Evolutionary conservation across 2,113 vertebrate genomes (phyloP).

Genomic region (Gavia stellata): DNA sequence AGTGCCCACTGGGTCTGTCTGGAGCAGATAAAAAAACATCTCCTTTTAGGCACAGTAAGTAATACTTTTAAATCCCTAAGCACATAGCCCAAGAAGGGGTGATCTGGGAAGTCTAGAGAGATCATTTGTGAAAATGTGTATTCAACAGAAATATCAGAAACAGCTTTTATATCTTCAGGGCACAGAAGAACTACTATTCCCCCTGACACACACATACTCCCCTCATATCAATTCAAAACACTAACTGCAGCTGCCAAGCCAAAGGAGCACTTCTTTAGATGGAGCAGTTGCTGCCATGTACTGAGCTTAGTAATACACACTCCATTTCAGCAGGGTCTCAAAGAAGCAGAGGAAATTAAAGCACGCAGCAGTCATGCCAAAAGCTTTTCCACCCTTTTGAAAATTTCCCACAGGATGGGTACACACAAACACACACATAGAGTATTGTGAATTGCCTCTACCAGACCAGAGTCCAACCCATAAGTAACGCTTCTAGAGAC

Average conservation of each 20-base stretch:
- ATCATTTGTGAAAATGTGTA: constrained; percentile 22
- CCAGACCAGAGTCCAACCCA: background rate
- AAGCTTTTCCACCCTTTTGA: background rate
- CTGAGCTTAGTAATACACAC: background rate
- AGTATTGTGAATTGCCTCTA: background rate
- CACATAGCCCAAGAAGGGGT: constrained; percentile 5
- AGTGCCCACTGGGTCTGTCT: constrained; percentile 32
- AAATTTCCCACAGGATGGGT: constrained; percentile 4
- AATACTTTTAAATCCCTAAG: constrained; percentile 40
- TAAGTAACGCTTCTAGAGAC: background rate
- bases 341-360: constrained; percentile 43
- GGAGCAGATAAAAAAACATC: background rate
- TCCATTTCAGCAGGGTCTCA: constrained; percentile 15
- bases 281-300: constrained; percentile 4
- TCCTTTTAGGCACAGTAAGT: constrained; percentile 27
- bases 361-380: background rate
- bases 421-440: background rate
- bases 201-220: background rate
- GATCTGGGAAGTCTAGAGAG: constrained; percentile 13
- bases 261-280: constrained; percentile 15
- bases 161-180: constrained; percentile 38
- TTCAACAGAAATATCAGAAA: constrained; percentile 39
- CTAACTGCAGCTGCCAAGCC: background rate
- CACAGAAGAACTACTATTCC: constrained; percentile 45
- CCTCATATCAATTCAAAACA: background rate